Percentiles rank a stretch among this genome's conserved stretches.
Evolutionary conservation across 2,888 invertebrate genomes (phyloP).

Genomic region (Hydriomena furcata): DNA sequence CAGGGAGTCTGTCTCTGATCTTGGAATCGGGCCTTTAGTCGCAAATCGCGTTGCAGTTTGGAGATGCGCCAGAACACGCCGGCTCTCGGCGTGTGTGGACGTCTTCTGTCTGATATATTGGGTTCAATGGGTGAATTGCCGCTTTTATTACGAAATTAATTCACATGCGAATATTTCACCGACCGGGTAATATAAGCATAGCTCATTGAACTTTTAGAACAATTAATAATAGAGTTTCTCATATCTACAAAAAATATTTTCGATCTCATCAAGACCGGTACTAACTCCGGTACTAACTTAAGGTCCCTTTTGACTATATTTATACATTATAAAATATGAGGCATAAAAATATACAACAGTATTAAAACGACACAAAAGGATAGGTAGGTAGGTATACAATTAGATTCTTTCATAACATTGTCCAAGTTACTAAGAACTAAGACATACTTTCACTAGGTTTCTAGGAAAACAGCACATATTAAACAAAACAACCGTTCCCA

Average conservation of each 20-base stretch:
- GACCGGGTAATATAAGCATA: not conserved
- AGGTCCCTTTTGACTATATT: too few relatives aligned
- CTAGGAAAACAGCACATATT: not conserved
- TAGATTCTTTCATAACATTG: not conserved
- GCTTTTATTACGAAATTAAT: not conserved
- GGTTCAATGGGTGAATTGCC: slow-evolving; percentile 9
- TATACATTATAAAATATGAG: too few relatives aligned
- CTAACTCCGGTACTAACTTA: too few relatives aligned
- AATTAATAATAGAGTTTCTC: too few relatives aligned
- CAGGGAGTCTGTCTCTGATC: too few relatives aligned
- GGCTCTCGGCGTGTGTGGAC: slow-evolving; percentile 3
- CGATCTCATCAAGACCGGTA: not conserved
- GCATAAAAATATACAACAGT: too few relatives aligned
- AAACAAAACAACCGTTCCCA: slow-evolving; percentile 13
- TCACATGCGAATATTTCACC: not conserved
- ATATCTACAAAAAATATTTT: too few relatives aligned
- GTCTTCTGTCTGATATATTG: slow-evolving; percentile 10
- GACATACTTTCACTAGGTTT: not conserved
- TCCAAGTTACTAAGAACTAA: not conserved
- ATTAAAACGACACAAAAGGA: too few relatives aligned
- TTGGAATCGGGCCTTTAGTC: too few relatives aligned
- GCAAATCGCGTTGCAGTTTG: slow-evolving; percentile 10
- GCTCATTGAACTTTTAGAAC: not conserved
- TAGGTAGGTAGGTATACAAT: too few relatives aligned
- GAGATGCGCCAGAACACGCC: slow-evolving; percentile 16